Percentiles rank a stretch among this genome's conserved stretches.
phyloP scores from a whole-genome alignment of 2,113 vertebrate species.

The Lampris incognitus region DNA sequence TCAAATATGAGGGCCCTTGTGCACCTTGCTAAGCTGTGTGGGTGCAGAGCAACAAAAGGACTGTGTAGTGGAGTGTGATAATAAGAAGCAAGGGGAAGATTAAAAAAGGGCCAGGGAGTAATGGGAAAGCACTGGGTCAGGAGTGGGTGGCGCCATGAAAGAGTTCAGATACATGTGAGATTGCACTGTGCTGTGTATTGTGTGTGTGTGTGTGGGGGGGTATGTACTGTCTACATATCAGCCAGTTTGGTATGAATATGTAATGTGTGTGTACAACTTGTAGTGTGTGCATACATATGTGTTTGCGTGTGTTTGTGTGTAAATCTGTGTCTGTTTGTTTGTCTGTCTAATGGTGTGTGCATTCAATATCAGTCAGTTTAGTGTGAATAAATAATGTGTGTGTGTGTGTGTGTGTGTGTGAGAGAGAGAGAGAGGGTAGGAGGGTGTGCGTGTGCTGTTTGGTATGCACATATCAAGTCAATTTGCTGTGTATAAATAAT shows the following conservation, averaged over 20 bases:
- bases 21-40: not conserved
- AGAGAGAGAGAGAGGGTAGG: too few species aligned
- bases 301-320: not conserved
- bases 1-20: not conserved
- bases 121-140: constrained; percentile 53
- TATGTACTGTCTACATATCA: not conserved
- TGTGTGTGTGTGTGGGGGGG: not conserved
- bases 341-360: too few species aligned
- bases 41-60: not conserved
- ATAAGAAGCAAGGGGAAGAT: constrained; percentile 24
- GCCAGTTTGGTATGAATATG: too few species aligned
- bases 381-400: not conserved
- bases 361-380: not conserved
- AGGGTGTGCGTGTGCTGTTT: not conserved
- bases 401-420: not conserved
- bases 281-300: not conserved
- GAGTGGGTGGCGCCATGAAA: constrained; percentile 44
- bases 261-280: not conserved
- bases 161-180: constrained; percentile 62
- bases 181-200: constrained; percentile 17
- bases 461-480: not conserved
- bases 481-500: not conserved
- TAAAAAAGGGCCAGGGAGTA: constrained; percentile 20
- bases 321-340: too few species aligned
- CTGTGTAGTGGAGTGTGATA: constrained; percentile 3